Base-by-base conservation (phyloP, 2,797 vertebrate species). In the Neosilurus hyrtlii region DNA sequence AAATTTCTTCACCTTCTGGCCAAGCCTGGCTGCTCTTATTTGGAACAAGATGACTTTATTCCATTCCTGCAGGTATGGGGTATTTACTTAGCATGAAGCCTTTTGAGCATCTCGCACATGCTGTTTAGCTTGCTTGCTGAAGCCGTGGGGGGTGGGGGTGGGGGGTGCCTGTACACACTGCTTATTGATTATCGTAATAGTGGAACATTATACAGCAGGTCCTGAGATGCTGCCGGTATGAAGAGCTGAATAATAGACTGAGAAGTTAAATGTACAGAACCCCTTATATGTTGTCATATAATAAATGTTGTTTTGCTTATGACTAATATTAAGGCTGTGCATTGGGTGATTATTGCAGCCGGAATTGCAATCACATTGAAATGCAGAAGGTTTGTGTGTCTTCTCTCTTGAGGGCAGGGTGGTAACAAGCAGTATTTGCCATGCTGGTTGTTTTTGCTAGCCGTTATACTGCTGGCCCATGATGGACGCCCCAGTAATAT, bases 11-110 rank as follows among this genome's bases (percentile, higher is more conserved):
- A 97, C 90, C 96, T 99, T 92, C 92, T 99, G 85, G 95, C 94
- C 93, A 97, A 91, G 87, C 97, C 97, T 82, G 96, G 97, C 86
- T 96, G 95, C 89, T 94, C 93, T 93, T 97, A 96, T 93, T 94
- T 99, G 93, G 96, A 96, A 92, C 97, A 97, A 94, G 98, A 99
- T 81, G 97, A 99, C 93, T 97, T 99, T 90, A 95, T 97, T 93
- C 97, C 97, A 91, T 97, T 99, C 93, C 93, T 99, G 90, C 97
- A 99, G 96, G 98, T 99, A 94, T 57, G 70, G 51, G 30, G 79
- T 26, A 37, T 63, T 75, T 18, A 26, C 16, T 85, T 24, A 7
- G 30, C 35, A 12, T 30, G 30, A 71, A 8, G 6, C 37, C 30
- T 76, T 4, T 10, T 8, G 12, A 30, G 49, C 9, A 1, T 51